These are phyloP conservation scores for Hydractinia echinata DNA, from an alignment of 30 jellyfish, hydroid and myxozoan species.

Conservation along the genomic window DNA sequence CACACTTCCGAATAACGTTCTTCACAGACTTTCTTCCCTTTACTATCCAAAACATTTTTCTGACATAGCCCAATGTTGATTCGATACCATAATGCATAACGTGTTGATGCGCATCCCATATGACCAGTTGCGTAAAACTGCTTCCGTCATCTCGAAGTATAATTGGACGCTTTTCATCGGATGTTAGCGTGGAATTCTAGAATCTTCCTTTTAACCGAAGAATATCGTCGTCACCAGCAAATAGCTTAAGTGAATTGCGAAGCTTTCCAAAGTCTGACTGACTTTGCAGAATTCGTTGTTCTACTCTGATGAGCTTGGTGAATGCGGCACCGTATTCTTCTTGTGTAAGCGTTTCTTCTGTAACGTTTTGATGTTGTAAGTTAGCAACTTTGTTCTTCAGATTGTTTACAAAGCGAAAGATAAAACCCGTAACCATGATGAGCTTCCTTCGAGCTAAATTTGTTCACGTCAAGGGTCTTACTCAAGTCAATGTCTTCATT, in stretches of 20 bases:
- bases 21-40: constrained; percentile 33
- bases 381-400: too few species aligned
- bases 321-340: constrained; percentile 6
- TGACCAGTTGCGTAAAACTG: constrained; percentile 30
- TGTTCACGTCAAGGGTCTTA: too few species aligned
- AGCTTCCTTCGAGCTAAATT: too few species aligned
- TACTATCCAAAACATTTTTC: constrained; percentile 31
- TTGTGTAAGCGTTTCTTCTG: constrained; percentile 15
- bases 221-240: constrained; percentile 15
- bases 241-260: constrained; percentile 16
- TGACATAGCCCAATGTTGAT: constrained; percentile 2
- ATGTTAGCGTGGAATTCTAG: neutral
- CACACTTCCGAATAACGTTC: constrained; percentile 17
- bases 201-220: constrained; percentile 35
- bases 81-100: constrained; percentile 36
- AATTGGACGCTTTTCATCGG: neutral
- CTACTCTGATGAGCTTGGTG: neutral
- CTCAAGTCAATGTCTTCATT: too few species aligned
- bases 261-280: constrained; percentile 15
- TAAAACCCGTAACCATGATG: too few species aligned
- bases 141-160: too few species aligned
- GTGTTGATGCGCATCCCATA: constrained; percentile 39
- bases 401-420: too few species aligned
- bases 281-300: neutral
- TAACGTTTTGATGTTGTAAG: too few species aligned